These are phyloP conservation scores for Tetragonisca angustula DNA, from an alignment of 2,888 invertebrate genomes.

Conservation along the genomic window DNA sequence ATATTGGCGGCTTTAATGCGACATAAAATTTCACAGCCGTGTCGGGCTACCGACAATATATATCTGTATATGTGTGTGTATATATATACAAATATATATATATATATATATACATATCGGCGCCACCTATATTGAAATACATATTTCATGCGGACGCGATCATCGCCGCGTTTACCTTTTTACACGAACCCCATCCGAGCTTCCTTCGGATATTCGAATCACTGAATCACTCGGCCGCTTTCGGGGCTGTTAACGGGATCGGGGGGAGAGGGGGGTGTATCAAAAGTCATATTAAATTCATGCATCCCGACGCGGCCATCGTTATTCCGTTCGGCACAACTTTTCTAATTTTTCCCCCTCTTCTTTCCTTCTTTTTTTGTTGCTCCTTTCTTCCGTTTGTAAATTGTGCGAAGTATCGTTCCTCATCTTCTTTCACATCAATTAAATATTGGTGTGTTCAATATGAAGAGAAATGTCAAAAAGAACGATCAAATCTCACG, in stretches of 20 bases:
- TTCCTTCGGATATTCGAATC: conserved; percentile 51
- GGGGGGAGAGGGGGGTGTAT: conserved; percentile 30
- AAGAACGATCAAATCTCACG: no score
- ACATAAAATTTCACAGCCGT: conserved; percentile 76
- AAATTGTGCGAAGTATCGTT: background rate
- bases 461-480: no score
- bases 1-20: conserved; percentile 79
- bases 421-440: no score
- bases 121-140: conserved; percentile 79
- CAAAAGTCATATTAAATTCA: conserved; percentile 37
- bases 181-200: conserved; percentile 39
- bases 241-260: conserved; percentile 26
- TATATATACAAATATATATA: no score
- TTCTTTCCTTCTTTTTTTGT: no score
- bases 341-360: background rate
- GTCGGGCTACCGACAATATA: conserved; percentile 65
- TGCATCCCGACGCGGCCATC: background rate
- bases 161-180: conserved; percentile 68
- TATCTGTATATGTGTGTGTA: conserved; percentile 62
- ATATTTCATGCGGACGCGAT: conserved; percentile 78
- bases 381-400: background rate
- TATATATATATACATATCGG: conserved; percentile 40
- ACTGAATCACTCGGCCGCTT: conserved; percentile 43
- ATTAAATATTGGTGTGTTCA: no score
- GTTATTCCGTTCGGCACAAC: background rate